Evolutionary conservation across 2,888 invertebrate genomes (phyloP), one percentile per base, ranked within the genome.

Genomic region (Hirtodrosophila trivittata): DNA sequence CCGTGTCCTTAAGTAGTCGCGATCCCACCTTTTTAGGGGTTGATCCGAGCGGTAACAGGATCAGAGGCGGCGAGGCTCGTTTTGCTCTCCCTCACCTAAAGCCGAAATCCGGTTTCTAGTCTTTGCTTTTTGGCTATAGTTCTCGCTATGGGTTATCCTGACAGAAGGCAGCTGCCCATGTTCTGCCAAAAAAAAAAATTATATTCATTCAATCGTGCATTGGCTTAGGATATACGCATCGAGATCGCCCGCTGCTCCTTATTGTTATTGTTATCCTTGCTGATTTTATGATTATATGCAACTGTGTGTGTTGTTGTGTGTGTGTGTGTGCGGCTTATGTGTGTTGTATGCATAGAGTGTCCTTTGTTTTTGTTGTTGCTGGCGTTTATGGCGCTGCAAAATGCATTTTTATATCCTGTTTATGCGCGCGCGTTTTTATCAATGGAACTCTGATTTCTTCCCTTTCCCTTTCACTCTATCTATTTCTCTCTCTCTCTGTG

Each of bases 341-440:
- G 39, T 43, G 47, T 55, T 9, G 28, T 57, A n/a, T n/a, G n/a
- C n/a, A n/a, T n/a, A 2, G 52, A 41, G 32, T 41, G 45, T 62
- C 58, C 63, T 68, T 70, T 41, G 32, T 51, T 54, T 49, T 60
- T 52, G 37, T 64, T 73, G 72, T 67, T 52, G 67, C 54, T 65
- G 63, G 54, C 74, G 66, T 80, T 74, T 69, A 69, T 57, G 66
- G 64, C 85, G 60, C 70, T 87, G 74, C 66, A 76, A 85, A 21
- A 85, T 82, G 83, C 83, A 86, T 78, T 87, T 83, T 73, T 77
- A 81, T 83, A 82, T 84, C 87, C 87, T 86, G 86, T 85, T 80
- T 87, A 82, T 85, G 70, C 66, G 70, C 69, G 66, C 72, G 62
- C 58, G 64, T 55, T 72, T 71, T 62, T 63, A 80, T 80, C 64